Conservation (phyloP, 2,888 invertebrate genomes). For the Pheosia tremula region DNA sequence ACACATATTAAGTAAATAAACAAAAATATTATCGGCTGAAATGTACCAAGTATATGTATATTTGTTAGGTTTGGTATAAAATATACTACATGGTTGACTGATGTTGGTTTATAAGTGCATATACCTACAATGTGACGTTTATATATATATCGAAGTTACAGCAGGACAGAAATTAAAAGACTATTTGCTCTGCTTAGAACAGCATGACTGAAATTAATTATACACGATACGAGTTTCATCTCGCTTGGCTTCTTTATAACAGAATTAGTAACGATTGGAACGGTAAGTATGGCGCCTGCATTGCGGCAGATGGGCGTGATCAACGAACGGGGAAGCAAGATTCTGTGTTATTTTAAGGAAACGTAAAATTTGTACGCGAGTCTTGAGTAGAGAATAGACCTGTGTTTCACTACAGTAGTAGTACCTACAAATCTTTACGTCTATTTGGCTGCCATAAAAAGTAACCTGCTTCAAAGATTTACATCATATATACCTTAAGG, state of each 20-base stretch:
- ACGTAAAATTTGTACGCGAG: neutral
- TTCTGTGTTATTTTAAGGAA: neutral
- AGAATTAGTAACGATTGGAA: slow-evolving; percentile 3
- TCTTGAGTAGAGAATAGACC: too few species aligned
- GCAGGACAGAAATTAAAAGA: neutral
- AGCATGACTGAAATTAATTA: neutral
- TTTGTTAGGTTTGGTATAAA: too few species aligned
- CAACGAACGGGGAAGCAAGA: neutral
- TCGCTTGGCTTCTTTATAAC: slow-evolving; percentile 1
- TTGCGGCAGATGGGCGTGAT: neutral
- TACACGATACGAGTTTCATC: neutral
- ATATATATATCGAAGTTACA: neutral
- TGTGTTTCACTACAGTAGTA: too few species aligned
- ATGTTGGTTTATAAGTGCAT: too few species aligned
- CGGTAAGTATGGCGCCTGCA: slow-evolving; percentile 2
- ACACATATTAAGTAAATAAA: too few species aligned
- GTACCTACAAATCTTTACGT: too few species aligned
- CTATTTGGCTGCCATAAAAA: too few species aligned
- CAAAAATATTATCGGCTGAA: too few species aligned
- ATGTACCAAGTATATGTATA: too few species aligned
- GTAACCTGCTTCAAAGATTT: too few species aligned
- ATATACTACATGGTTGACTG: too few species aligned
- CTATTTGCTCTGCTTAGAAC: neutral
- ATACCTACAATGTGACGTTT: neutral
- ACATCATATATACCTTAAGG: too few species aligned